A percentile compares a stretch with the other conserved stretches of the same genome.
Evolutionary conservation across 2,113 vertebrate genomes (phyloP).

Genomic region (Erythrolamprus reginae): DNA sequence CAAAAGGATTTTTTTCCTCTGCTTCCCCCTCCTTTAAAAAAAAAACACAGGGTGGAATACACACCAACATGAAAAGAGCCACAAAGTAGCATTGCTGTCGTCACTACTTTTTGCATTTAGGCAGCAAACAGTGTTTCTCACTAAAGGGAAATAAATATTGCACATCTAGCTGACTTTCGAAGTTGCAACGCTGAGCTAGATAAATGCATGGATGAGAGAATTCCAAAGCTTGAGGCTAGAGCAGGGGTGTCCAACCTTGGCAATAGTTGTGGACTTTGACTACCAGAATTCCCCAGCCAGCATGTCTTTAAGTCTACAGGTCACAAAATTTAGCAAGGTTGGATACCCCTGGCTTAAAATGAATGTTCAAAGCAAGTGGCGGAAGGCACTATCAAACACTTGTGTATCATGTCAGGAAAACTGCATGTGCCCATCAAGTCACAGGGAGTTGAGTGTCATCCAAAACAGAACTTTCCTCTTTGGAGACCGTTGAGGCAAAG

Average conservation of each 20-base stretch:
- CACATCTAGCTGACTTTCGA: slow-evolving; percentile 39
- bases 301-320: not conserved
- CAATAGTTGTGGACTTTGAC: not conserved
- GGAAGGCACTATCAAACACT: not conserved
- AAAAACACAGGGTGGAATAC: not conserved
- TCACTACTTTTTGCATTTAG: slow-evolving; percentile 56
- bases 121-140: slow-evolving; percentile 48
- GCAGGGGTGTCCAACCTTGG: not conserved
- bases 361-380: not conserved
- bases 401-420: not conserved
- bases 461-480: not conserved
- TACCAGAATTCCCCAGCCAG: not conserved
- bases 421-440: not conserved
- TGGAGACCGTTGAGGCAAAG: slow-evolving; percentile 57
- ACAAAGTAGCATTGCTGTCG: slow-evolving; percentile 14
- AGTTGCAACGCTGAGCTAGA: not conserved
- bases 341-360: not conserved
- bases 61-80: slow-evolving; percentile 11
- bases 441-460: not conserved
- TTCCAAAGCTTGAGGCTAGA: not conserved
- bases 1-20: not conserved
- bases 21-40: not conserved
- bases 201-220: not conserved
- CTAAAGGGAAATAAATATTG: slow-evolving; percentile 55
- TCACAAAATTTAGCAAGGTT: not conserved